A percentile compares a stretch with the other conserved stretches of the same genome.
Evolutionary conservation across 2,113 vertebrate species (phyloP).

Genomic region (Cromileptes altivelis): DNA sequence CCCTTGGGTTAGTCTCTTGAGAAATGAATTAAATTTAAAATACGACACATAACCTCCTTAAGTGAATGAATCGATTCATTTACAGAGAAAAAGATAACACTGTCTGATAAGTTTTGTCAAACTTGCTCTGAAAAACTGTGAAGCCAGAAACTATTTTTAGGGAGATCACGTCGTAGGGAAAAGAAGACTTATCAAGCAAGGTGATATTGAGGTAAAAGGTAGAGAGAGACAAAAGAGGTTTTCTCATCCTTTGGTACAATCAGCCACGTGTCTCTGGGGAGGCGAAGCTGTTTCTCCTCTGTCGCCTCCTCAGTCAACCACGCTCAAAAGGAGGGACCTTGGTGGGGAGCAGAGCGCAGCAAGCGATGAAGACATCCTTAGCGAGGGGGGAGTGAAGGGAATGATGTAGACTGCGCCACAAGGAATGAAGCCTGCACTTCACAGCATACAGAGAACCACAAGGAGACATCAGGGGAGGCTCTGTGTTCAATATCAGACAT

Average conservation of each 20-base stretch:
- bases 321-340: constrained; percentile 77
- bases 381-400: constrained; percentile 51
- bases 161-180: constrained; percentile 4
- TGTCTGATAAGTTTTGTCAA: constrained; percentile 58
- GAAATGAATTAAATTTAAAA: constrained; percentile 43
- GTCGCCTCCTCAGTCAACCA: constrained; percentile 68
- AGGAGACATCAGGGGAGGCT: constrained; percentile 59
- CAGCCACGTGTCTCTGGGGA: constrained; percentile 72
- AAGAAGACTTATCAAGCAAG: constrained; percentile 67
- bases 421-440: constrained; percentile 60
- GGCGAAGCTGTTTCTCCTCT: constrained; percentile 70
- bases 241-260: constrained; percentile 75
- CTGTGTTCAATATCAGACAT: constrained; percentile 63
- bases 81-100: constrained; percentile 29
- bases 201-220: constrained; percentile 73
- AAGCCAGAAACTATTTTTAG: constrained; percentile 50
- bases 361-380: constrained; percentile 77
- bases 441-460: constrained; percentile 59
- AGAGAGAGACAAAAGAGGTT: constrained; percentile 52
- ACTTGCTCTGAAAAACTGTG: constrained; percentile 42
- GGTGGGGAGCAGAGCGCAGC: constrained; percentile 65
- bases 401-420: constrained; percentile 34
- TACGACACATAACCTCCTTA: constrained; percentile 15
- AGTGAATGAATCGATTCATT: constrained; percentile 25
- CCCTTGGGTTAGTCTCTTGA: constrained; percentile 32